Conservation (phyloP, 2,113 vertebrate genomes). For the Anas platyrhynchos region DNA sequence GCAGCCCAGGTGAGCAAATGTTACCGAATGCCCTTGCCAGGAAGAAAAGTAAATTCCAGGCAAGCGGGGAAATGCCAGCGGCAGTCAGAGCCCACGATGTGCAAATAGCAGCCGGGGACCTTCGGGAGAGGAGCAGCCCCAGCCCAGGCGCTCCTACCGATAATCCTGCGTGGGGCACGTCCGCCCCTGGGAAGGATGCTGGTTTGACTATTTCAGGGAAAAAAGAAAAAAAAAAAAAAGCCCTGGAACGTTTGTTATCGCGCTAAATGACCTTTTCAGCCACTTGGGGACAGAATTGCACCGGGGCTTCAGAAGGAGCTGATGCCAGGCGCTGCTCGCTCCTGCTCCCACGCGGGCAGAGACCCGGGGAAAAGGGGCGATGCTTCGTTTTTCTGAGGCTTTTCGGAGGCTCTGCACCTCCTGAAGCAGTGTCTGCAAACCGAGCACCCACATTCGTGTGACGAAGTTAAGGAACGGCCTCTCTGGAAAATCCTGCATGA, state of each 20-base stretch:
- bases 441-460: too few species aligned
- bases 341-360: background rate
- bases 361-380: background rate
- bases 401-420: background rate
- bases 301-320: background rate
- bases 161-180: conserved; percentile 42
- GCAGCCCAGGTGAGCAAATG: conserved; percentile 80
- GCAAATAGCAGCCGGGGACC: conserved; percentile 74
- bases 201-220: background rate
- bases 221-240: background rate
- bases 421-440: background rate
- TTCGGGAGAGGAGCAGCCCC: background rate
- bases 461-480: too few species aligned
- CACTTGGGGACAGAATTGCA: conserved; percentile 22
- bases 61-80: conserved; percentile 75
- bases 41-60: conserved; percentile 77
- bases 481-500: background rate
- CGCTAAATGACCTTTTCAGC: conserved; percentile 38
- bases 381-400: background rate
- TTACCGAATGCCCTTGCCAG: conserved; percentile 65
- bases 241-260: background rate
- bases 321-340: fast-evolving
- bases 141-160: background rate
- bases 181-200: background rate
- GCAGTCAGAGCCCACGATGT: conserved; percentile 69